Percentiles rank a stretch among this genome's conserved stretches.
Evolutionary conservation across 2,888 invertebrate genomes (phyloP).

Genomic region (Machimus atricapillus): DNA sequence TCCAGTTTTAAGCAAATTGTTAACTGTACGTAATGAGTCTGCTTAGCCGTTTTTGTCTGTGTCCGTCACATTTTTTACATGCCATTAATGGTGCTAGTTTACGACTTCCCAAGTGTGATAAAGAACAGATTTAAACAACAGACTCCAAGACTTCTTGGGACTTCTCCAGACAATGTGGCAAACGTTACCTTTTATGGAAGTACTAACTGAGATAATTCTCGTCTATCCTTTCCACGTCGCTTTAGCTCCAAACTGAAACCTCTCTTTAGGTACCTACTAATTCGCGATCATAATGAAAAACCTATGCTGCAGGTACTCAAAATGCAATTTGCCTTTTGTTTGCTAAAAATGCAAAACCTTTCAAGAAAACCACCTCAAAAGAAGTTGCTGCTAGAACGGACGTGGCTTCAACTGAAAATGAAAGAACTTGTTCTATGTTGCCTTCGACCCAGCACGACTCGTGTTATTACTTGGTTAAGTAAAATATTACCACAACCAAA

Average conservation of each 20-base stretch:
- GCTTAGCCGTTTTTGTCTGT: background rate
- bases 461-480: background rate
- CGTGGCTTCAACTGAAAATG: background rate
- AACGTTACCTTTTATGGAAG: background rate
- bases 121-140: background rate
- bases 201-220: background rate
- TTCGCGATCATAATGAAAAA: background rate
- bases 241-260: background rate
- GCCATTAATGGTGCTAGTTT: background rate
- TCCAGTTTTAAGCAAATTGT: slow-evolving; percentile 21
- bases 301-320: background rate
- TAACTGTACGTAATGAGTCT: slow-evolving; percentile 22
- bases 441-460: background rate
- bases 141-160: background rate
- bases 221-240: background rate
- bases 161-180: background rate
- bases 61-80: background rate
- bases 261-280: background rate
- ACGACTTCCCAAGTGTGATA: background rate
- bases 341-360: background rate
- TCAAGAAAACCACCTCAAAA: background rate
- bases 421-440: background rate
- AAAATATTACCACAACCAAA: background rate
- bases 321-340: background rate
- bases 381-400: background rate